phyloP scores from a whole-genome alignment of 2,888 invertebrate species.

The Germaria angustata region DNA sequence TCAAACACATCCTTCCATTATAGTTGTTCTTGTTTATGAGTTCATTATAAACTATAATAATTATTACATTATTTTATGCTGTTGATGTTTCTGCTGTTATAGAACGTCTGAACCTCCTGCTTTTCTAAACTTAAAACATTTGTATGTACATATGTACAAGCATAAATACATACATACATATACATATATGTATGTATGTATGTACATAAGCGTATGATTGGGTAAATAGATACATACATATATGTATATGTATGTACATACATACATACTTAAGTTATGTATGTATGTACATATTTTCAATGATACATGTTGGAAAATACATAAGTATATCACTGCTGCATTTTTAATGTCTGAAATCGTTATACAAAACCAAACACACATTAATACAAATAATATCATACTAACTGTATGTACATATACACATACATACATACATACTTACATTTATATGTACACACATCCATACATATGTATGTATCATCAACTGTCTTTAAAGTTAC shows the following conservation, averaged over 20 bases:
- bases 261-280: too few species aligned
- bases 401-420: too few species aligned
- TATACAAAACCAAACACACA: neutral
- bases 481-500: constrained; percentile 38
- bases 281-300: too few species aligned
- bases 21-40: constrained; percentile 62
- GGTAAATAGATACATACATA: too few species aligned
- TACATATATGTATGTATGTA: too few species aligned
- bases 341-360: constrained; percentile 36
- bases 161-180: too few species aligned
- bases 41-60: constrained; percentile 69
- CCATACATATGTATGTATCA: constrained; percentile 1
- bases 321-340: too few species aligned
- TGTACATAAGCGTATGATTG: too few species aligned
- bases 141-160: neutral
- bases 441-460: too few species aligned
- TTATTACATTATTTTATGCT: constrained; percentile 69
- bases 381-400: neutral
- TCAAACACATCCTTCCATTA: constrained; percentile 3
- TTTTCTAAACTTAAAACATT: neutral
- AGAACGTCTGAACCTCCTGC: neutral
- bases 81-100: constrained; percentile 8
- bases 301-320: constrained; percentile 20
- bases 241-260: neutral
- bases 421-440: too few species aligned